Evolutionary conservation across 1,140 invertebrate genomes (phyloP).

Genomic region (Zaprionus kolodkinae): DNA sequence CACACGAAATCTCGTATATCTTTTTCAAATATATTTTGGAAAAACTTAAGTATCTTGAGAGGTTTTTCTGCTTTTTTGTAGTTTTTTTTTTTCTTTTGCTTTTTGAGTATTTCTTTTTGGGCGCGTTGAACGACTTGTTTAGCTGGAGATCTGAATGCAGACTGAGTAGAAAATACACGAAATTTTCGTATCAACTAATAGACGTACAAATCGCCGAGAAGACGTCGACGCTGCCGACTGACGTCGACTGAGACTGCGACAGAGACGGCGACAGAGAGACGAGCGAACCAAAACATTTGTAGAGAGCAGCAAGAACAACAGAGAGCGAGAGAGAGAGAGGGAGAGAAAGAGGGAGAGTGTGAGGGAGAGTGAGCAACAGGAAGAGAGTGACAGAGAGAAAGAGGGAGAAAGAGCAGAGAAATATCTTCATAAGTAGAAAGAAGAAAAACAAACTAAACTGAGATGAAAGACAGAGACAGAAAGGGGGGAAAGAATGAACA

Average conservation of each 20-base stretch:
- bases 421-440: conserved; percentile 16
- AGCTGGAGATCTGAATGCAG: conserved; percentile 75
- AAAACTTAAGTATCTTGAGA: not conserved
- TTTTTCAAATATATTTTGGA: not conserved
- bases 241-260: conserved; percentile 14
- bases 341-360: not conserved
- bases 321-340: conserved; percentile 4
- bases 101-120: conserved; percentile 13
- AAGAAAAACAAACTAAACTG: conserved; percentile 34
- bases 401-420: conserved; percentile 16
- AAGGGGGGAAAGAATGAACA: not conserved
- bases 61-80: not conserved
- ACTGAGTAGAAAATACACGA: conserved; percentile 77
- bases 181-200: conserved; percentile 72
- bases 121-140: conserved; percentile 58
- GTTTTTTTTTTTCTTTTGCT: conserved; percentile 17
- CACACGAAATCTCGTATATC: not conserved
- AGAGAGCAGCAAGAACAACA: conserved; percentile 43
- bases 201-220: conserved; percentile 54
- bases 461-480: not conserved
- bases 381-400: not conserved
- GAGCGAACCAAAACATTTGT: conserved; percentile 58
- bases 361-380: not conserved
- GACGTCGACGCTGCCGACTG: conserved; percentile 21
- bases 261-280: conserved; percentile 21